Conservation (phyloP, 2,888 invertebrate species). For the Sarcophaga carnaria region DNA sequence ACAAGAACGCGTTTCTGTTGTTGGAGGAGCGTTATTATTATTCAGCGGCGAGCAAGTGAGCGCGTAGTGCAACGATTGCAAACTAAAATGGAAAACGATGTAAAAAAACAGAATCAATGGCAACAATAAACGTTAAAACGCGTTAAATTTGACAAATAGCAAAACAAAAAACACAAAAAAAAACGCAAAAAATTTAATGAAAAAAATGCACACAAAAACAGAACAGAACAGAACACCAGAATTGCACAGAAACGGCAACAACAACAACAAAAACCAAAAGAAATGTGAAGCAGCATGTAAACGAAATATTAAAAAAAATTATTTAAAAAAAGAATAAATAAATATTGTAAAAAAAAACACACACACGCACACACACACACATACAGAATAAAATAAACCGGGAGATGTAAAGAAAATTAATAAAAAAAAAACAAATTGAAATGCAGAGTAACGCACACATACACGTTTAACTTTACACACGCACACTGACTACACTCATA, state of each 20-base stretch:
- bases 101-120: slow-evolving; percentile 68
- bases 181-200: slow-evolving; percentile 40
- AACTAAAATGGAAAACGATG: slow-evolving; percentile 70
- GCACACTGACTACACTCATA: not conserved
- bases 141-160: slow-evolving; percentile 70
- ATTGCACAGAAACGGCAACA: slow-evolving; percentile 55
- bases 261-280: slow-evolving; percentile 28
- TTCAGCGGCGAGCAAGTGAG: slow-evolving; percentile 70
- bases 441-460: slow-evolving; percentile 20
- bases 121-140: slow-evolving; percentile 70
- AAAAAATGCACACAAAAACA: slow-evolving; percentile 50
- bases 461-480: not conserved
- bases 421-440: slow-evolving; percentile 38
- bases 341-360: slow-evolving; percentile 9
- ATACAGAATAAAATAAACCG: slow-evolving; percentile 43
- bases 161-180: slow-evolving; percentile 48
- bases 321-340: slow-evolving; percentile 56
- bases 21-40: slow-evolving; percentile 65
- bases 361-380: not conserved
- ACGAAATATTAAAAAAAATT: slow-evolving; percentile 50
- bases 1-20: slow-evolving; percentile 69
- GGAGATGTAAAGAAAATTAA: slow-evolving; percentile 65
- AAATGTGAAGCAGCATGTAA: slow-evolving; percentile 69
- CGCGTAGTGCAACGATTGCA: slow-evolving; percentile 70
- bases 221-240: slow-evolving; percentile 63